phyloP scores from a whole-genome alignment of 2,113 vertebrate genomes.

The Porphyrio hochstetteri region DNA sequence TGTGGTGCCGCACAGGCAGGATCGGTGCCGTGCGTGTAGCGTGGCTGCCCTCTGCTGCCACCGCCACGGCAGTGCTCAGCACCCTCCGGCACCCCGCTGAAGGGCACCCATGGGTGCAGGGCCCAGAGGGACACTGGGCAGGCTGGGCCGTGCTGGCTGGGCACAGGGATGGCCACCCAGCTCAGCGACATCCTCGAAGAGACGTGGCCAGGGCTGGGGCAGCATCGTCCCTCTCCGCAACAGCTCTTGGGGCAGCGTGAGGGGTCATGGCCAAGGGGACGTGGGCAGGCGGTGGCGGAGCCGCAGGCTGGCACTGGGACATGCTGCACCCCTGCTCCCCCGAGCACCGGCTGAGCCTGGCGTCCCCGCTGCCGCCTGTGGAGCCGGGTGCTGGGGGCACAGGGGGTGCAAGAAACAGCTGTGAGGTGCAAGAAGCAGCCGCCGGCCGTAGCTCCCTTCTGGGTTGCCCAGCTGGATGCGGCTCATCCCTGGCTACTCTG shows the following conservation, averaged over 20 bases:
- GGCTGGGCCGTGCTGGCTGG: background rate
- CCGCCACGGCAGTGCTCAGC: conserved; percentile 27
- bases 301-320: background rate
- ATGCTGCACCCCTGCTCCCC: background rate
- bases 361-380: background rate
- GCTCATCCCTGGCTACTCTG: background rate
- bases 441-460: background rate
- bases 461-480: background rate
- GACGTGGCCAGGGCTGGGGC: background rate
- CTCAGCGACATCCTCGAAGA: background rate
- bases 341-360: background rate
- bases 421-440: no score
- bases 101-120: background rate
- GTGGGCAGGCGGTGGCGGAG: background rate
- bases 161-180: background rate
- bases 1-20: conserved; percentile 17
- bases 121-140: background rate
- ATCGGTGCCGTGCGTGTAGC: background rate
- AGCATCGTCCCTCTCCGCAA: background rate
- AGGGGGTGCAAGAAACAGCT: no score
- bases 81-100: background rate
- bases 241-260: background rate
- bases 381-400: background rate
- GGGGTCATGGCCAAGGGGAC: background rate
- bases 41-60: conserved; percentile 63